Conservation (phyloP, 2,797 vertebrate genomes). For the Heteromormyrus szaboi region DNA sequence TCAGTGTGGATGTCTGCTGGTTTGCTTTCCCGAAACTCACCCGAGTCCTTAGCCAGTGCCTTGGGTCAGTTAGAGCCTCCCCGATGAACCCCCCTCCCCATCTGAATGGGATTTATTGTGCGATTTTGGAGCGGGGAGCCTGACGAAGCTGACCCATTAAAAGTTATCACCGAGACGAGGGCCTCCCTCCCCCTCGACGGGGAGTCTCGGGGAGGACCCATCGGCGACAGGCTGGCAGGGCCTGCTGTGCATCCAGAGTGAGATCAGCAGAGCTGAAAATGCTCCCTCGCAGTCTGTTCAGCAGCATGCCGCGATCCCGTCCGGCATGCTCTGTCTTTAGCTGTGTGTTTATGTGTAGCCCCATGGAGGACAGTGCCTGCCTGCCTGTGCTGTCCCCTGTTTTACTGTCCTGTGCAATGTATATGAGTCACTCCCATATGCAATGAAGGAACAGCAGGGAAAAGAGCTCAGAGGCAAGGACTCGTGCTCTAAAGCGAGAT, state of each 20-base stretch:
- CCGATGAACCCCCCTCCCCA: neutral
- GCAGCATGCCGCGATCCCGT: neutral
- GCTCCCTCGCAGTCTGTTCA: neutral
- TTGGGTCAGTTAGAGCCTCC: neutral
- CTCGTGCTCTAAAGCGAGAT: neutral
- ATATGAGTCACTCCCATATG: neutral
- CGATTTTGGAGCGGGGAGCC: neutral
- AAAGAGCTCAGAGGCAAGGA: neutral
- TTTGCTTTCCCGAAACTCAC: neutral
- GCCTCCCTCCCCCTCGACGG: neutral
- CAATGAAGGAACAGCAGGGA: neutral
- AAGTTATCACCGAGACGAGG: constrained; percentile 20
- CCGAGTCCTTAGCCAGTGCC: neutral
- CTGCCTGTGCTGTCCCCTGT: neutral
- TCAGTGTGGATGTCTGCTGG: neutral
- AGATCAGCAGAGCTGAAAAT: neutral
- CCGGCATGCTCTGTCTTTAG: neutral
- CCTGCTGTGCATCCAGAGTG: neutral
- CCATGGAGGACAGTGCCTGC: neutral
- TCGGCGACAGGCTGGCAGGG: neutral
- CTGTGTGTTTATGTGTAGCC: neutral
- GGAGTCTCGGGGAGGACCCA: constrained; percentile 5
- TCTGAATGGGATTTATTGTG: constrained; percentile 17
- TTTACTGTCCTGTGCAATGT: neutral
- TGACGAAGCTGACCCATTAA: constrained; percentile 23